Percentiles rank a stretch among this genome's conserved stretches.
phyloP scores from a whole-genome alignment of 2,113 vertebrate species.

The Naja naja region DNA sequence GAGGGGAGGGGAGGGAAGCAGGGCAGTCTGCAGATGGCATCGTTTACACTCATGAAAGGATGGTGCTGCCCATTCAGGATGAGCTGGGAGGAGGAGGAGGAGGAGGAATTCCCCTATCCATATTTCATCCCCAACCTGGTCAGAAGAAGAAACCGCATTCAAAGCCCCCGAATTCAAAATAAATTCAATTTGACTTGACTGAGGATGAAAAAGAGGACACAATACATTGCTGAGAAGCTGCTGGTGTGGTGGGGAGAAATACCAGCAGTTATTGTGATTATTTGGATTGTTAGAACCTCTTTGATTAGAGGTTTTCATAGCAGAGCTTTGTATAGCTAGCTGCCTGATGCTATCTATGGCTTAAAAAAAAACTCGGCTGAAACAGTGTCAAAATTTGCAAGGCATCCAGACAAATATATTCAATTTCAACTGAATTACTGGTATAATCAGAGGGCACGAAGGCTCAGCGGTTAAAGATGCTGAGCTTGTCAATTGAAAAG shows the following conservation, averaged over 20 bases:
- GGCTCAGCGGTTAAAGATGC: no score
- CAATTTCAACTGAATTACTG: neutral
- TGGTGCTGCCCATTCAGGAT: constrained; percentile 12
- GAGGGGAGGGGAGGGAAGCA: neutral
- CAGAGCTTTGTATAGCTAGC: neutral
- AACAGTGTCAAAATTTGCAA: neutral
- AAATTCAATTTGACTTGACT: neutral
- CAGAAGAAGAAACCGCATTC: neutral
- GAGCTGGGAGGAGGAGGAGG: neutral
- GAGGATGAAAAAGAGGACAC: neutral
- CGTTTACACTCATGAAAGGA: neutral
- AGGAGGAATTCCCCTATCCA: constrained; percentile 6
- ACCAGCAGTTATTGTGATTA: neutral
- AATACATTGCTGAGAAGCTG: neutral
- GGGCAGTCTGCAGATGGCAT: neutral
- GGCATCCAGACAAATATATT: neutral
- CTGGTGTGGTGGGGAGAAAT: neutral
- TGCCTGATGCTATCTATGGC: neutral
- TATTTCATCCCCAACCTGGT: neutral
- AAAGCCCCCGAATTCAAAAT: neutral
- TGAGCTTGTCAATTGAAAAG: no score
- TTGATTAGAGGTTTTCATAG: neutral
- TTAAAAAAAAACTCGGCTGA: neutral
- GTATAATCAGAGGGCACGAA: neutral
- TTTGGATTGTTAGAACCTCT: neutral